A percentile compares a stretch with the other conserved stretches of the same genome.
Evolutionary conservation across 2,113 vertebrate genomes (phyloP).

Genomic region (Melanocharis versteri): DNA sequence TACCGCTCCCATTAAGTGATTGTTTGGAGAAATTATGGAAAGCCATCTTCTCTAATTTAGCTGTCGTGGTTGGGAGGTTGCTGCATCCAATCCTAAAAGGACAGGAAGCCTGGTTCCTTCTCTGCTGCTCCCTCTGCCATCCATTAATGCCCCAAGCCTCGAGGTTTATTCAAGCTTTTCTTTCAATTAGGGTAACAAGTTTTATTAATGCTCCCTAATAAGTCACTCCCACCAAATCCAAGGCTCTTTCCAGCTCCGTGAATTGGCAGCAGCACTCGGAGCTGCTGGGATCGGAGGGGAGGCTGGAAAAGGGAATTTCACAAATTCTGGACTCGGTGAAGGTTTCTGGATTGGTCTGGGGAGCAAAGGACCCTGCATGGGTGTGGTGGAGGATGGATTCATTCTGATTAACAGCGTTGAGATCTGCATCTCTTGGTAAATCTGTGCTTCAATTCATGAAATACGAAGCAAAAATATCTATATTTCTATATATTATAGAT

Average conservation of each 20-base stretch:
- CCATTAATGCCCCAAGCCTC: slow-evolving; percentile 81
- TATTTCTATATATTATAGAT: too few species aligned
- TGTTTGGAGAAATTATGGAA: slow-evolving; percentile 89
- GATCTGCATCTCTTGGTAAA: fast-evolving
- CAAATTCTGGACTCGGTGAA: fast-evolving
- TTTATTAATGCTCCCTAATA: slow-evolving; percentile 21
- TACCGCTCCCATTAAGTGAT: slow-evolving; percentile 92
- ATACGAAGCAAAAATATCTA: fast-evolving
- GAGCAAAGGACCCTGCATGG: fast-evolving
- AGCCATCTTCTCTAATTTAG: slow-evolving; percentile 79
- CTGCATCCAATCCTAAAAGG: slow-evolving; percentile 79
- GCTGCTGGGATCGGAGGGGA: not conserved
- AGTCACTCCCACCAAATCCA: not conserved
- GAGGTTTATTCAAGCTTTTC: slow-evolving; percentile 76
- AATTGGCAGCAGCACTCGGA: not conserved
- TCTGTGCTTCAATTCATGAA: fast-evolving
- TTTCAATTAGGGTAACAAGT: slow-evolving; percentile 20
- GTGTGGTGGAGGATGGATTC: not conserved
- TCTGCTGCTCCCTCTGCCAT: slow-evolving; percentile 72
- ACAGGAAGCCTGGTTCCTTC: slow-evolving; percentile 71
- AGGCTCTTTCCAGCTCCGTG: not conserved
- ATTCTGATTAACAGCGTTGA: not conserved
- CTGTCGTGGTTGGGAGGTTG: slow-evolving; percentile 66
- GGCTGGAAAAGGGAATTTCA: not conserved
- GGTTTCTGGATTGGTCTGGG: not conserved